These are phyloP conservation scores for Frieseomelitta varia DNA, from an alignment of 1,140 invertebrate genomes.

Conservation along the genomic window DNA sequence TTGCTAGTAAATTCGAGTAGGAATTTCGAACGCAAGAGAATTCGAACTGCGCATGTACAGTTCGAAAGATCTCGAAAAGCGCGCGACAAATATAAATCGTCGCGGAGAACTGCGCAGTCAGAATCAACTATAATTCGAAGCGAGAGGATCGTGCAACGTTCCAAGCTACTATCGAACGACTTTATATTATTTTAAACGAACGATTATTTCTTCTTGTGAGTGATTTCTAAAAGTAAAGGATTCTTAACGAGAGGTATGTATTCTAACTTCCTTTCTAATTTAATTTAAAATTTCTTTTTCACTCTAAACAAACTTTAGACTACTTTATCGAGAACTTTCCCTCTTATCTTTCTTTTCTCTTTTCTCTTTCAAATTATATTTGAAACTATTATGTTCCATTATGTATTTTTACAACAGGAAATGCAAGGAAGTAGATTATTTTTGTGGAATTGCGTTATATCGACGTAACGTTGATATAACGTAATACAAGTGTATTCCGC, in stretches of 20 bases:
- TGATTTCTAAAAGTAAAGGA: neutral
- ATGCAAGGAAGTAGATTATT: neutral
- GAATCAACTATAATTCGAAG: conserved; percentile 14
- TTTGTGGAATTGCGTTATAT: neutral
- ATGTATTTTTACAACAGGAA: neutral
- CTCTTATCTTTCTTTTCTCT: neutral
- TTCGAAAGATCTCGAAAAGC: conserved; percentile 61
- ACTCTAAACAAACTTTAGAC: neutral
- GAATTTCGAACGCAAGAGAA: neutral
- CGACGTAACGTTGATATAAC: neutral
- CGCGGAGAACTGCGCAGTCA: conserved; percentile 50
- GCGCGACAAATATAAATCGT: conserved; percentile 55
- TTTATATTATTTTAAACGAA: neutral
- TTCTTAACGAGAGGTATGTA: conserved; percentile 16
- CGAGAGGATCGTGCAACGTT: neutral
- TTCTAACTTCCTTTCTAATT: no score
- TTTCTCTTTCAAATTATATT: neutral
- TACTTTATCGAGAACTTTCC: neutral
- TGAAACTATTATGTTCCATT: neutral
- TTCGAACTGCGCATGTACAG: neutral
- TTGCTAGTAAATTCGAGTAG: neutral
- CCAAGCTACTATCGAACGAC: neutral
- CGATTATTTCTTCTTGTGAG: neutral
- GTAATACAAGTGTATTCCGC: neutral
- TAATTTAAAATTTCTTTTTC: neutral